Evolutionary conservation across 2,113 vertebrate genomes (phyloP).

Genomic region (Bungarus multicinctus): DNA sequence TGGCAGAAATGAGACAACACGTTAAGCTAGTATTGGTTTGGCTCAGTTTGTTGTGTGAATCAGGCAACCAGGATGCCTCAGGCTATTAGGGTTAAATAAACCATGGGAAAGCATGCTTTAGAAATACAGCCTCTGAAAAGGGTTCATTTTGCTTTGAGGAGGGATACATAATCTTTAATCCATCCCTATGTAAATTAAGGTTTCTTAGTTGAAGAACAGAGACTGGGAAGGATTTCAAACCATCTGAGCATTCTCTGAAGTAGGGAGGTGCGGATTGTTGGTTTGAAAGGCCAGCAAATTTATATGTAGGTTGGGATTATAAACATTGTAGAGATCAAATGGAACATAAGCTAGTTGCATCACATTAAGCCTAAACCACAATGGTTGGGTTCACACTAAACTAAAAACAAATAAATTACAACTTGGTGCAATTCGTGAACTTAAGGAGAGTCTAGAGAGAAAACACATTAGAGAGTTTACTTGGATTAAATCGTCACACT

Average conservation of each 20-base stretch:
- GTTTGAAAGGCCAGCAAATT: background rate
- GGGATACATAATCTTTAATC: background rate
- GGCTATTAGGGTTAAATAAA: background rate
- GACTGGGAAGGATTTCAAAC: background rate
- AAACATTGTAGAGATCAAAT: background rate
- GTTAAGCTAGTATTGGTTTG: background rate
- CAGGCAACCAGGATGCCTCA: background rate
- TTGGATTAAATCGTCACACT: background rate
- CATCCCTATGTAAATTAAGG: background rate
- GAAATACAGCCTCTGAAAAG: background rate
- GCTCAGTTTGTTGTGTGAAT: background rate
- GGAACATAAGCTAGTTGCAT: background rate
- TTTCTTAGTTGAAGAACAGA: background rate
- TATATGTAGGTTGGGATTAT: background rate
- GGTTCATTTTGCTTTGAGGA: background rate
- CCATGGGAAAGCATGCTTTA: background rate
- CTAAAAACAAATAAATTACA: background rate
- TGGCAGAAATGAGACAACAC: background rate
- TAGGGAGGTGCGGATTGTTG: background rate
- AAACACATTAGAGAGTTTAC: background rate
- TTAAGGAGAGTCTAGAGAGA: background rate
- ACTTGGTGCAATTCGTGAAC: background rate
- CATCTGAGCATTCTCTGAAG: background rate
- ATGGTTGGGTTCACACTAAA: background rate
- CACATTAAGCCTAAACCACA: background rate